Evolutionary conservation across 1,140 invertebrate genomes (phyloP).

Genomic region (Linepithema humile): DNA sequence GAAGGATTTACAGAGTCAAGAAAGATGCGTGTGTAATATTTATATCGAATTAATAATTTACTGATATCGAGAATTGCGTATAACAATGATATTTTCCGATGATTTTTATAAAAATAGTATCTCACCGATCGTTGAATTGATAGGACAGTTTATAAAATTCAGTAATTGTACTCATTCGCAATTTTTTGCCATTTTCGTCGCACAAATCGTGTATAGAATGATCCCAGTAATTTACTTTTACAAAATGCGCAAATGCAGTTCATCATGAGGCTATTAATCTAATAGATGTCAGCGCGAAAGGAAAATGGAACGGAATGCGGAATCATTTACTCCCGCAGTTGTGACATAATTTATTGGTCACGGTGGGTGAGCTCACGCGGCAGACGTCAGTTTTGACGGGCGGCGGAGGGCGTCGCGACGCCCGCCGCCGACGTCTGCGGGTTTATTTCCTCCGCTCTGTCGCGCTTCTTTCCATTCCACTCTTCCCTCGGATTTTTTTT

Average conservation of each 20-base stretch:
- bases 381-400: conserved; percentile 36
- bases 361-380: conserved; percentile 12
- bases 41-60: not conserved
- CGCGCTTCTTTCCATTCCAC: not conserved
- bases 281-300: not conserved
- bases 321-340: conserved; percentile 35
- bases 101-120: not conserved
- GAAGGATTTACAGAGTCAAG: not conserved
- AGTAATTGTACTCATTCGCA: not conserved
- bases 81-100: too few species aligned
- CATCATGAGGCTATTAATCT: not conserved
- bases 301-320: conserved; percentile 1
- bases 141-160: too few species aligned
- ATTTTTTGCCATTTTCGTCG: not conserved
- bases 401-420: conserved; percentile 29
- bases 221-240: not conserved
- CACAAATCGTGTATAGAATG: not conserved
- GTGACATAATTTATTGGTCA: conserved; percentile 45
- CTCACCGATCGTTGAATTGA: too few species aligned
- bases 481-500: not conserved
- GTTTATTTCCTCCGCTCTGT: conserved; percentile 24
- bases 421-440: conserved; percentile 39
- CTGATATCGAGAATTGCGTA: not conserved
- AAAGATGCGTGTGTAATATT: too few species aligned
- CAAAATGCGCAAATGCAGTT: not conserved